phyloP scores from a whole-genome alignment of 2,888 invertebrate genomes.

The Baccha elongata region DNA sequence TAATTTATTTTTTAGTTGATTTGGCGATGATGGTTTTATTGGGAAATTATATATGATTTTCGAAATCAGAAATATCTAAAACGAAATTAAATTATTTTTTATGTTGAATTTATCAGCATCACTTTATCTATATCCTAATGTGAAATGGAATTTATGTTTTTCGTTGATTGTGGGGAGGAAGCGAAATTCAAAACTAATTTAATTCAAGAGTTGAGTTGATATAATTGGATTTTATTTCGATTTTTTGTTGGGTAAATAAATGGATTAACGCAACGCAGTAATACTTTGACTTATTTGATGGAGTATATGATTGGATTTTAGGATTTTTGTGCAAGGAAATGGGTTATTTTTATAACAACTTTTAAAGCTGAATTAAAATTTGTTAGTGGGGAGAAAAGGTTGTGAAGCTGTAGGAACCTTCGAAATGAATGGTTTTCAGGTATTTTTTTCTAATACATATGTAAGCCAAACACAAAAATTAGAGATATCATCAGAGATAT shows the following conservation, averaged over 20 bases:
- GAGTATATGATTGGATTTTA: not conserved
- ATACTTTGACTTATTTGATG: no score
- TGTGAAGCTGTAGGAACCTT: no score
- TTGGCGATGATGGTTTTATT: slow-evolving; percentile 28
- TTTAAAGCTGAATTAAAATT: no score
- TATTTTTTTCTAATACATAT: no score
- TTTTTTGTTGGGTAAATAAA: slow-evolving; percentile 41
- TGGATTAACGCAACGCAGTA: no score
- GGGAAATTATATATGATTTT: slow-evolving; percentile 7
- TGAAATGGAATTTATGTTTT: slow-evolving; percentile 37
- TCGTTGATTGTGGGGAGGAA: slow-evolving; percentile 18
- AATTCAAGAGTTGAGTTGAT: slow-evolving; percentile 40
- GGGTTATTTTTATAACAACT: no score
- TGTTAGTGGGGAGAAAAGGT: no score
- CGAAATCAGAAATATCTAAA: not conserved
- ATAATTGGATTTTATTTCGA: slow-evolving; percentile 50
- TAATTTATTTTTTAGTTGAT: slow-evolving; percentile 38
- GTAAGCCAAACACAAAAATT: no score
- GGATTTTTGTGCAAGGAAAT: not conserved
- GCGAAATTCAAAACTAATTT: slow-evolving; percentile 63
- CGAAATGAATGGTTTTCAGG: no score
- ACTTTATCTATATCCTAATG: no score
- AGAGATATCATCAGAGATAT: no score
- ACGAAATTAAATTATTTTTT: not conserved
- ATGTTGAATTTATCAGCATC: not conserved